Evolutionary conservation across 2,797 vertebrate species (phyloP).

Genomic region (Leptatherina wallacei): DNA sequence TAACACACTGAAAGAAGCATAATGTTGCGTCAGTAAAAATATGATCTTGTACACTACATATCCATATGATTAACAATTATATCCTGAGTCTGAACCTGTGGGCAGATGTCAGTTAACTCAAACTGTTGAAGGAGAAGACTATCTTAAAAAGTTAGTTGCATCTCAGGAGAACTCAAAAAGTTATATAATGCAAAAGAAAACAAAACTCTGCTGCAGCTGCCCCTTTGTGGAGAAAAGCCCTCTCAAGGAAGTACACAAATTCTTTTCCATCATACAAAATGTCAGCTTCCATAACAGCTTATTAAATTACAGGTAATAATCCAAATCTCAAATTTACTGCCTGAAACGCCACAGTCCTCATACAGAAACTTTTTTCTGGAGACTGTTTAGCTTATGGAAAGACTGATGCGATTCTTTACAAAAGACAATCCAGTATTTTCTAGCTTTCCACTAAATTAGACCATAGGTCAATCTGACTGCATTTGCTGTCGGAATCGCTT

Average conservation of each 20-base stretch:
- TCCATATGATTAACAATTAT: neutral
- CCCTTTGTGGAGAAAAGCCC: conserved; percentile 6
- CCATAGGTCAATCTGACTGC: conserved; percentile 65
- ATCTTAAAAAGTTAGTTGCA: conserved; percentile 53
- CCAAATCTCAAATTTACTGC: conserved; percentile 3
- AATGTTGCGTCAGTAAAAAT: neutral
- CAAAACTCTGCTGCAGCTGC: conserved; percentile 26
- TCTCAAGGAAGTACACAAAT: conserved; percentile 12
- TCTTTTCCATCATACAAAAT: conserved; percentile 31
- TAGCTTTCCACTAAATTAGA: conserved; percentile 57
- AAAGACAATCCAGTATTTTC: conserved; percentile 42
- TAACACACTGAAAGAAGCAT: neutral
- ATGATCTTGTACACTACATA: neutral
- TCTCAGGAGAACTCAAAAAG: conserved; percentile 32
- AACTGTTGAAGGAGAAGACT: no score
- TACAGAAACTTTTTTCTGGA: neutral
- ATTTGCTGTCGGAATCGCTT: conserved; percentile 66
- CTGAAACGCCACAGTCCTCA: neutral
- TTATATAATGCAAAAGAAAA: conserved; percentile 1
- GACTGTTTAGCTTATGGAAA: conserved; percentile 11
- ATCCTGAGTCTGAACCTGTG: conserved; percentile 28
- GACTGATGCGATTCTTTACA: conserved; percentile 19
- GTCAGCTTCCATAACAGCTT: conserved; percentile 17
- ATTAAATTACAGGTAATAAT: conserved; percentile 7
- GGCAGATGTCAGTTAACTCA: conserved; percentile 47